Base-by-base conservation (phyloP, 2,888 invertebrate genomes). In the Germaria angustata region DNA sequence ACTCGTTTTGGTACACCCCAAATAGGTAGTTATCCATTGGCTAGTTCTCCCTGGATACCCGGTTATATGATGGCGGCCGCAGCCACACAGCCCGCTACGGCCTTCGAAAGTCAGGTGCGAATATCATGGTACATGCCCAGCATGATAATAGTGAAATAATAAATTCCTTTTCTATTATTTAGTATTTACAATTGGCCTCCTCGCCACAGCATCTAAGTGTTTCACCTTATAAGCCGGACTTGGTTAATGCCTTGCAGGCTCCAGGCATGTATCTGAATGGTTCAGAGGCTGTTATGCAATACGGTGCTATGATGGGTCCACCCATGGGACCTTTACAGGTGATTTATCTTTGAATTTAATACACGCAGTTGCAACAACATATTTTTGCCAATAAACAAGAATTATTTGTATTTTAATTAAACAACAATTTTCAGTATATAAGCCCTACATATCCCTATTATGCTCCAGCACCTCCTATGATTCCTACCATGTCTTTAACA, bases 401-500 rank as follows among this genome's bases (percentile, higher is more conserved):
- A 75, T 66, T 75, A 75, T 75, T 75, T 75, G 75, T 75, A 75
- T 75, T 75, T 75, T 75, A 75, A 75, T 75, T 75, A 75, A 75
- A 55, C 63, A 34, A 53, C 89, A 88, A 89, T 89, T 90, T 90
- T 84, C 93, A 95, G 94, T 96, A 96, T 92, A 95, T 96, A 92
- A 93, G 95, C 90, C 95, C 95, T 92, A 93, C 94, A 87, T 95
- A 95, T 92, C 95, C 95, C 91, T 95, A 95, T 92, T 94, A 95
- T 91, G 95, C 95, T 91, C 94, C 95, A 91, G 95, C 95, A 91
- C 94, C 95, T 90, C 94, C 95, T 90, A 95, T 96, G 92, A 95
- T 96, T 92, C 96, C 95, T 92, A 93, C 94, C 87, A 94, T 96
- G 93, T 95, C 95, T 90, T 94, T 96, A 92, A 89, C 91, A 89